These are phyloP conservation scores for Epinephelus awoara DNA, from an alignment of 2,797 vertebrate species.

Conservation along the genomic window DNA sequence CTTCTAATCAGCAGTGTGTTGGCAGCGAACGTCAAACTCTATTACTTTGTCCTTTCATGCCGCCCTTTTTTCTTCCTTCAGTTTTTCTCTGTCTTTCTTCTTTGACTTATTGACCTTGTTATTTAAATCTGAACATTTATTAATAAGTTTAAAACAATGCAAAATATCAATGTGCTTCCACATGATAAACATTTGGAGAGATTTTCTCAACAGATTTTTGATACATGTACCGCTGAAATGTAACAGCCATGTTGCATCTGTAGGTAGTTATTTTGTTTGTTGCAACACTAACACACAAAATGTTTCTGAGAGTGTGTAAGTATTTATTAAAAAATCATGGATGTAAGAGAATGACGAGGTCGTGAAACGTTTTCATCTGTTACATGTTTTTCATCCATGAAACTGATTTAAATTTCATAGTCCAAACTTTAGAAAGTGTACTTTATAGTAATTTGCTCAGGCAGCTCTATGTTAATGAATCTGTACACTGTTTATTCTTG, in stretches of 20 bases:
- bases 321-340: conserved; percentile 34
- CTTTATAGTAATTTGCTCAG: not conserved
- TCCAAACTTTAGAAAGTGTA: not conserved
- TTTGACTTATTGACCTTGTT: conserved; percentile 11
- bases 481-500: conserved; percentile 3
- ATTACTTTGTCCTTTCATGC: conserved; percentile 37
- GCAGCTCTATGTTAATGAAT: conserved; percentile 5
- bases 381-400: conserved; percentile 19
- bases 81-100: conserved; percentile 12
- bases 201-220: conserved; percentile 42
- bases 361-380: conserved; percentile 47
- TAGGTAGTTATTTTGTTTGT: conserved; percentile 52
- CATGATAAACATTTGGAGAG: conserved; percentile 12
- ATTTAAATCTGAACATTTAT: not conserved
- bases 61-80: conserved; percentile 4
- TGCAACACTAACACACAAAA: conserved; percentile 35
- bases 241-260: conserved; percentile 59
- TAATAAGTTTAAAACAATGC: conserved; percentile 21
- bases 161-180: conserved; percentile 1
- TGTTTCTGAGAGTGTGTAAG: conserved; percentile 36
- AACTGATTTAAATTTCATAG: conserved; percentile 27
- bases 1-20: conserved; percentile 56
- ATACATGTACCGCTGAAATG: conserved; percentile 41
- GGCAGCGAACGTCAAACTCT: conserved; percentile 41
- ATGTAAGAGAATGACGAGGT: conserved; percentile 37